Base-by-base conservation (phyloP, 2,888 invertebrate genomes). In the Scaptomyza caliginosa region DNA sequence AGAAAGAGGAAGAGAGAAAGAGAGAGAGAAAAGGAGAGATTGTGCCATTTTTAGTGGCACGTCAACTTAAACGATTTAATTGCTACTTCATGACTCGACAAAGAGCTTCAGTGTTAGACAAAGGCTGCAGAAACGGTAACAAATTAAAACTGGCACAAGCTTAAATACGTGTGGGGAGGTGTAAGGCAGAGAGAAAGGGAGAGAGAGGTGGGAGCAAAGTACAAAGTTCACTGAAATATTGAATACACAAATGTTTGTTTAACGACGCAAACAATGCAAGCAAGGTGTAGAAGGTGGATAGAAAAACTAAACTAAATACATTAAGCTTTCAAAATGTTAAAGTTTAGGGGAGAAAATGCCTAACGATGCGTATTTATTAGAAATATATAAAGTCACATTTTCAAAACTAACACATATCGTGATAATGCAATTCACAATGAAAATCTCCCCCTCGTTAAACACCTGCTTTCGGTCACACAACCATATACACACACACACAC, bases 391-490 rank as follows among this genome's bases (percentile, higher is more conserved):
- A 39, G n/a, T n/a, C 4, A n/a, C 2, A 30, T n/a, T n/a, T 39
- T 49, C 8, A 26, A 17, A 57, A 24, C 17, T 11, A 71, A 65
- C 45, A 36, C 32, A 43, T 32, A 30, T 34, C 7, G 16, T 16
- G 7, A 17, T 32, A 48, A 32, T 43, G 63, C 40, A 48, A 19
- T 28, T 28, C 58, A 56, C 23, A 34, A 32, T 50, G 46, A 11
- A 36, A 67, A 67, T 32, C 7, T 34, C 8, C 34, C 13, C 7
- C 28, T 5, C 21, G 11, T 6, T 56, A 24, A 45, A 55, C 79
- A 80, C 86, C 79, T 80, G 86, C 65, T 30, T 26, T 43, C 48
- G 58, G 64, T 79, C 86, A 67, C 86, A 79, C 67, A 64, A 28
- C 39, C 30, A 13, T n/a, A 19, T 2, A 8, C 11, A 11, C 13